Evolutionary conservation across 2,888 invertebrate genomes (phyloP), one percentile per base, ranked within the genome.

Genomic region (Cryptus armator): DNA sequence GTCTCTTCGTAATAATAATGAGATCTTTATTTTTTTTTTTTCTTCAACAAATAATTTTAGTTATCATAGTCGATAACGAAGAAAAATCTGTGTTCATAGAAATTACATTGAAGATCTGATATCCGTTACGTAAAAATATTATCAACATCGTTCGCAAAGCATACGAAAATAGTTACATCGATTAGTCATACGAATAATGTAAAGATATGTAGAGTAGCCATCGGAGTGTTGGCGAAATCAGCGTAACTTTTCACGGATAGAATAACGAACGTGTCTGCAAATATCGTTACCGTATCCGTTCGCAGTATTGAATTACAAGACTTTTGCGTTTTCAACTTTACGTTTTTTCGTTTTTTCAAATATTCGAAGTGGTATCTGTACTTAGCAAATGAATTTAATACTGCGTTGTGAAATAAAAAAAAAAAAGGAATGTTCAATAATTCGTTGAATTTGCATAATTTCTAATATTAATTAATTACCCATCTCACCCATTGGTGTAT

Each of bases 391-490:
- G 24, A 59, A 59, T 59, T 32, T 14, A 14, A 59, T 59, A 59
- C 14, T 59, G 59, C 59, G 32, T 59, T 59, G 29, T 2, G n/a
- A 29, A 29, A 37, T 37, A 9, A 37, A 59, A 59, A 29, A 59
- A 32, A 59, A 24, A 1, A 6, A 59, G 59, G 59, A 59, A 48
- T 46, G 46, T 46, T 62, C 70, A 2, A n/a, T n/a, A 37, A n/a
- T 71, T 16, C 16, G 10, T 46, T 5, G 37, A 48, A 24, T 16
- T 24, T 24, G 24, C 3, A 12, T 9, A 68, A 48, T 24, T 43
- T 71, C 51, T 59, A 70, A 56, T 59, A 37, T 44, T 78, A 79
- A 56, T 14, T 56, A 71, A 44, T 62, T 77, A 46, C 37, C 24
- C 51, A 62, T 51, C 19, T 19, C 19, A 19, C 19, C 19, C 19